Percentiles rank a stretch among this genome's conserved stretches.
phyloP scores from a whole-genome alignment of 1,140 invertebrate species.

The Orius laevigatus region DNA sequence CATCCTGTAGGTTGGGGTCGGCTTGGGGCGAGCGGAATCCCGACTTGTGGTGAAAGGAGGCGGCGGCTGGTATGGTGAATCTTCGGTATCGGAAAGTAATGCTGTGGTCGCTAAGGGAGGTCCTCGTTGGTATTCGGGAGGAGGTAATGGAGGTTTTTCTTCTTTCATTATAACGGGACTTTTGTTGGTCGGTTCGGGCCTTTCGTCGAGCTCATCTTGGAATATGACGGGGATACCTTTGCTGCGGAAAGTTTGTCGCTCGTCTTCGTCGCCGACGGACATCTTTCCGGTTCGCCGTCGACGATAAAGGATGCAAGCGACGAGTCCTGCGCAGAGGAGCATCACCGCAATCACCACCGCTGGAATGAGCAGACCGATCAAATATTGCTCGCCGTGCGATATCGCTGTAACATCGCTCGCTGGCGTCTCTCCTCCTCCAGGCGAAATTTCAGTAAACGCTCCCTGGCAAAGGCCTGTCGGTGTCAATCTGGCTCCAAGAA shows the following conservation, averaged over 20 bases:
- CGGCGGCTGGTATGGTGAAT: slow-evolving; percentile 55
- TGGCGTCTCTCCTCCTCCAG: slow-evolving; percentile 24
- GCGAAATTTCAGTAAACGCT: slow-evolving; percentile 28
- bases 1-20: slow-evolving; percentile 73
- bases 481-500: slow-evolving; percentile 51
- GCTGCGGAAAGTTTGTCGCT: slow-evolving; percentile 63
- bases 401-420: slow-evolving; percentile 12
- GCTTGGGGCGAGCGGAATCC: slow-evolving; percentile 50
- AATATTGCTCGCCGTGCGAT: slow-evolving; percentile 31
- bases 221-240: slow-evolving; percentile 91
- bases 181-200: slow-evolving; percentile 72
- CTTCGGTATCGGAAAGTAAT: slow-evolving; percentile 29
- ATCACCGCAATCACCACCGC: slow-evolving; percentile 77
- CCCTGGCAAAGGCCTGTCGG: slow-evolving; percentile 55
- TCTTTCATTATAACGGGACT: slow-evolving; percentile 82
- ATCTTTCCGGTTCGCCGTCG: slow-evolving; percentile 27
- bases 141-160: slow-evolving; percentile 74
- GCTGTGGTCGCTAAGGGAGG: slow-evolving; percentile 31
- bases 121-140: slow-evolving; percentile 52
- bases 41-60: slow-evolving; percentile 58
- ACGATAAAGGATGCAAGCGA: slow-evolving; percentile 77
- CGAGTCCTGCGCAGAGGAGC: slow-evolving; percentile 67
- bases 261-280: slow-evolving; percentile 49
- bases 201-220: slow-evolving; percentile 80
- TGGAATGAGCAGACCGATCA: slow-evolving; percentile 80